phyloP scores from a whole-genome alignment of 2,113 vertebrate genomes.

The Leptobrachium ailaonicum region DNA sequence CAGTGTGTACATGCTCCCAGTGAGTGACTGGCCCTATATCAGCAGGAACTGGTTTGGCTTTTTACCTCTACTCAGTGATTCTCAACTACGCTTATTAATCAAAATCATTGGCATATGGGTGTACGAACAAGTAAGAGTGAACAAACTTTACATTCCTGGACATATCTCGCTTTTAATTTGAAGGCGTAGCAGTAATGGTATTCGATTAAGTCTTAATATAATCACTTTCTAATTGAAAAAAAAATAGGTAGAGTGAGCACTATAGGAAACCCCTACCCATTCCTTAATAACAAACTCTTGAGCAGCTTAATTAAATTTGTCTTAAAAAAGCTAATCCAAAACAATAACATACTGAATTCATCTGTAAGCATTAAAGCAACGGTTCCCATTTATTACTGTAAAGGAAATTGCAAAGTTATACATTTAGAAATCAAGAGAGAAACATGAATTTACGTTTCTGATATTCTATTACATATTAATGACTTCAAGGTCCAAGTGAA shows the following conservation, averaged over 20 bases:
- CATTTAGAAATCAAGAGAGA: too few relatives aligned
- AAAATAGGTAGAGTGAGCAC: not conserved
- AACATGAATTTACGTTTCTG: too few relatives aligned
- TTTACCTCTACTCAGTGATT: constrained; percentile 37
- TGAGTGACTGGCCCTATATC: constrained; percentile 30
- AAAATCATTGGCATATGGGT: constrained; percentile 51
- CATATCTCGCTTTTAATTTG: constrained; percentile 26
- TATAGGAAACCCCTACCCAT: constrained; percentile 54
- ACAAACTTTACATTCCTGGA: constrained; percentile 48
- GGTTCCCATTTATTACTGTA: constrained; percentile 50
- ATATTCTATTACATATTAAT: too few relatives aligned
- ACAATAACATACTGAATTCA: constrained; percentile 57
- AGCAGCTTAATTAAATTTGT: constrained; percentile 72
- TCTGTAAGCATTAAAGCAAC: constrained; percentile 61
- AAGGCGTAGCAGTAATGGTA: constrained; percentile 25
- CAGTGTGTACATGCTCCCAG: constrained; percentile 25
- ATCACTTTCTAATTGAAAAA: constrained; percentile 47
- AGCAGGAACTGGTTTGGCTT: constrained; percentile 42
- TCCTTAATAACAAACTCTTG: constrained; percentile 55
- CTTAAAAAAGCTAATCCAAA: constrained; percentile 67
- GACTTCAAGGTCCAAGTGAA: too few relatives aligned
- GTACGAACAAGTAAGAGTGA: constrained; percentile 44
- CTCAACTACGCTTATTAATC: constrained; percentile 53
- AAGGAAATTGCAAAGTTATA: not conserved
- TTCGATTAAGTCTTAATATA: constrained; percentile 58